Conservation (phyloP, 2,797 vertebrate genomes). For the Melopsittacus undulatus region DNA sequence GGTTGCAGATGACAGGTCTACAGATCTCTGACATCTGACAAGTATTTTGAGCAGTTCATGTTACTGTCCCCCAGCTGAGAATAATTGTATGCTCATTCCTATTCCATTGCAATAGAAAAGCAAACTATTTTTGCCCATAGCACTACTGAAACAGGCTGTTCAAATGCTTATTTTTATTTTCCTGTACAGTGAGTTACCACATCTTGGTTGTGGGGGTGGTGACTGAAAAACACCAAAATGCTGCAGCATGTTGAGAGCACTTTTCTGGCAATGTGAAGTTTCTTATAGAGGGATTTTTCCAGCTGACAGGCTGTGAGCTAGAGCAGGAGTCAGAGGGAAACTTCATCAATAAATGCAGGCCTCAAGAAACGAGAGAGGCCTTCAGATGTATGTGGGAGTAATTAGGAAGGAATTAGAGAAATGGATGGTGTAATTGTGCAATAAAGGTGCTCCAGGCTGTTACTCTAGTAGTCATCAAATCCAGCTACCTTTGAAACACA, state of each 20-base stretch:
- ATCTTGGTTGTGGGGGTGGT: background rate
- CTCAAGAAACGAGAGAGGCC: background rate
- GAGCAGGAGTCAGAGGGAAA: background rate
- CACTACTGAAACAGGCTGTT: background rate
- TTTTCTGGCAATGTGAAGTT: background rate
- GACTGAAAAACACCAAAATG: background rate
- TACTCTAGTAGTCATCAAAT: background rate
- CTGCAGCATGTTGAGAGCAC: background rate
- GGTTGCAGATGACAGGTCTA: background rate
- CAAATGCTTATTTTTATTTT: background rate
- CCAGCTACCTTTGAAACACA: background rate
- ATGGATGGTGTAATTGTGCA: background rate
- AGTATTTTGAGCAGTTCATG: background rate
- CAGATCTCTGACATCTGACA: background rate
- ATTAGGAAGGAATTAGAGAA: constrained; percentile 32
- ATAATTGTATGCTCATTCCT: background rate
- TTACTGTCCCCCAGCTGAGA: background rate
- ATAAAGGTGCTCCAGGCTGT: background rate
- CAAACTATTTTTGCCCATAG: background rate
- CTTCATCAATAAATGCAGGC: background rate
- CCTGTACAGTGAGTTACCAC: background rate
- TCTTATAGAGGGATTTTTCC: background rate
- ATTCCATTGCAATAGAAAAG: background rate
- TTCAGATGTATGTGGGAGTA: background rate
- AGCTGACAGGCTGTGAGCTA: background rate